A percentile compares a stretch with the other conserved stretches of the same genome.
Evolutionary conservation across 1,140 invertebrate species (phyloP).

Genomic region (Scaptomyza graminum): DNA sequence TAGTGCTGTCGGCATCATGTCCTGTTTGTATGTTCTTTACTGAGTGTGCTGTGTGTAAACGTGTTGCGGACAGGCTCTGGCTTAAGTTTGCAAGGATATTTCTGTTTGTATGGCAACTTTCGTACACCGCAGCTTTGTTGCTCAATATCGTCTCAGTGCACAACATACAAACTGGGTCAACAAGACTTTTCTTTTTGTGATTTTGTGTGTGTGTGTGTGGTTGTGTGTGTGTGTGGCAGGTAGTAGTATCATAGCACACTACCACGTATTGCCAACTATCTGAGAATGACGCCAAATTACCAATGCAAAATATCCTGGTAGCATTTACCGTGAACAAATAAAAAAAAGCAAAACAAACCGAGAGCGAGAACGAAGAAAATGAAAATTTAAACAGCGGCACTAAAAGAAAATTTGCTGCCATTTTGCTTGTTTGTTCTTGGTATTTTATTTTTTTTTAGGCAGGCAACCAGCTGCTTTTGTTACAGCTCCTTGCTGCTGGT

Average conservation of each 20-base stretch:
- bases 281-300: slow-evolving; percentile 81
- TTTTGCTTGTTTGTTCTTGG: slow-evolving; percentile 44
- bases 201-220: slow-evolving; percentile 2
- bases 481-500: slow-evolving; percentile 32
- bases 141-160: slow-evolving; percentile 46
- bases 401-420: slow-evolving; percentile 53
- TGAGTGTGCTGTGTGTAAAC: slow-evolving; percentile 44
- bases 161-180: slow-evolving; percentile 65
- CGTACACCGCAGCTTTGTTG: slow-evolving; percentile 65
- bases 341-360: slow-evolving; percentile 2
- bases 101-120: slow-evolving; percentile 69
- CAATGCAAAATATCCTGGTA: slow-evolving; percentile 80
- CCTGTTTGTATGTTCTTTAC: slow-evolving; percentile 37
- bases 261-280: slow-evolving; percentile 77
- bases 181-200: slow-evolving; percentile 5
- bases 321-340: slow-evolving; percentile 69
- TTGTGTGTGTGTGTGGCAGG: slow-evolving; percentile 21
- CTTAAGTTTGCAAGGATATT: slow-evolving; percentile 77
- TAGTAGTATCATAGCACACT: slow-evolving; percentile 44
- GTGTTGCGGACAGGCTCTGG: slow-evolving; percentile 75
- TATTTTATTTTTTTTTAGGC: slow-evolving; percentile 3
- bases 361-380: slow-evolving; percentile 52
- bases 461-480: slow-evolving; percentile 36
- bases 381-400: slow-evolving; percentile 69
- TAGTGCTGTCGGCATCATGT: slow-evolving; percentile 43